These are phyloP conservation scores for Zaprionus lineosus DNA, from an alignment of 2,888 invertebrate genomes.

Conservation along the genomic window DNA sequence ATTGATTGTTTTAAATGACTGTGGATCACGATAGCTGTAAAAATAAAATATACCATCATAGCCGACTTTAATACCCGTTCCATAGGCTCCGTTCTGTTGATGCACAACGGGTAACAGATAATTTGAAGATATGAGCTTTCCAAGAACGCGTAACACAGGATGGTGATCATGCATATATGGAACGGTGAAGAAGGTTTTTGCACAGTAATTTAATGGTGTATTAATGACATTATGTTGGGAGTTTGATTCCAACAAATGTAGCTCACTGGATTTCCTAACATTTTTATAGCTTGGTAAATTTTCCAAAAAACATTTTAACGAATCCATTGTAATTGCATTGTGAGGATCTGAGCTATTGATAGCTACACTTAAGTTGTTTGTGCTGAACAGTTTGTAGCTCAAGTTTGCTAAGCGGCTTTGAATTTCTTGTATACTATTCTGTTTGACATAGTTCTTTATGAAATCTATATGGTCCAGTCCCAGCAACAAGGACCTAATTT, in stretches of 20 bases:
- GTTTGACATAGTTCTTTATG: conserved; percentile 90
- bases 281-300: conserved; percentile 57
- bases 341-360: conserved; percentile 85
- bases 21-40: conserved; percentile 96
- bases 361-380: conserved; percentile 87
- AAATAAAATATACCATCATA: conserved; percentile 91
- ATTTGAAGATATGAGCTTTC: conserved; percentile 90
- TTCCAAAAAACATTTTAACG: conserved; percentile 81
- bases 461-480: conserved; percentile 91
- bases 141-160: conserved; percentile 89
- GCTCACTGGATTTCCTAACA: conserved; percentile 44
- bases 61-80: conserved; percentile 90
- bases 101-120: conserved; percentile 92
- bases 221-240: conserved; percentile 92
- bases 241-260: conserved; percentile 84
- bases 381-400: conserved; percentile 86
- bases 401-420: no score
- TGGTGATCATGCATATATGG: conserved; percentile 91
- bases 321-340: conserved; percentile 77
- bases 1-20: conserved; percentile 90
- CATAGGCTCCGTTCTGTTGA: conserved; percentile 97
- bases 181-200: conserved; percentile 90
- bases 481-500: conserved; percentile 88
- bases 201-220: conserved; percentile 93
- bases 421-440: conserved; percentile 85